phyloP scores from a whole-genome alignment of 2,888 invertebrate genomes.

The Lithosia quadra region DNA sequence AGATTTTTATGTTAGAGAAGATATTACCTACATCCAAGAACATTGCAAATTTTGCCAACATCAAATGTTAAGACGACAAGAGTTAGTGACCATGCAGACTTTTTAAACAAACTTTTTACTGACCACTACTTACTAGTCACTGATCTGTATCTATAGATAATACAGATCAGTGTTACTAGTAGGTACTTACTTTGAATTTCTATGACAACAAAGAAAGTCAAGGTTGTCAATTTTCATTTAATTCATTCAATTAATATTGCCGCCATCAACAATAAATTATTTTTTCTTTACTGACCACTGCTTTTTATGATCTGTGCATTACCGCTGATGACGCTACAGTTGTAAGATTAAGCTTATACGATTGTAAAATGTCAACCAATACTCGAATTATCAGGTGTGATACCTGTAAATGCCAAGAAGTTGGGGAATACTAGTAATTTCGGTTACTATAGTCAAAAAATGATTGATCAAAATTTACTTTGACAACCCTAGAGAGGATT shows the following conservation, averaged over 20 bases:
- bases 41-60: no score
- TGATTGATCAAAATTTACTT: neutral
- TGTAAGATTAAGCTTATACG: neutral
- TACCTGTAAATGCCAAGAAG: neutral
- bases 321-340: neutral
- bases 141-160: no score
- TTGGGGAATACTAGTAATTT: neutral
- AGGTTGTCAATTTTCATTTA: no score
- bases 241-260: no score
- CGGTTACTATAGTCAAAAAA: neutral
- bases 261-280: neutral
- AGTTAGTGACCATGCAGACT: neutral
- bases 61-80: neutral
- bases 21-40: no score
- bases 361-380: neutral
- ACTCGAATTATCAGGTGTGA: no score
- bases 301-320: neutral
- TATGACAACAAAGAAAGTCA: no score
- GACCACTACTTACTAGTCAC: neutral
- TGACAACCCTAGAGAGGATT: constrained; percentile 47
- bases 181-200: no score
- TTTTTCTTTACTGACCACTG: neutral
- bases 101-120: neutral
- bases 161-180: no score
- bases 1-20: no score